These are phyloP conservation scores for Scopus umbretta DNA, from an alignment of 2,113 vertebrate species.

Conservation along the genomic window DNA sequence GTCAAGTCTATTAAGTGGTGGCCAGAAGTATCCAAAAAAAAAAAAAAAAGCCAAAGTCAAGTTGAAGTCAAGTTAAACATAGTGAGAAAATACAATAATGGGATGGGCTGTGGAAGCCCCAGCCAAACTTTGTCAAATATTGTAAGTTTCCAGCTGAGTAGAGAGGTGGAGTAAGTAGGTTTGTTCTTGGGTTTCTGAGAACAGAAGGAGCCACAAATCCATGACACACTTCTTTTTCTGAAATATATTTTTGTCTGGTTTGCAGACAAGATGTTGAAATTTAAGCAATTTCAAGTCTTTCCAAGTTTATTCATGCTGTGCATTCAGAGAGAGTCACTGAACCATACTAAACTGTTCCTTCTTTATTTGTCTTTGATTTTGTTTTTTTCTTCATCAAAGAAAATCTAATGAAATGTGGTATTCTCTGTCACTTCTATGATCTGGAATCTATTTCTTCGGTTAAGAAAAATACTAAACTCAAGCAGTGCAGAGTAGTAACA, in stretches of 20 bases:
- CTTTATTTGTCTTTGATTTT: not conserved
- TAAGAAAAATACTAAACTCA: slow-evolving; percentile 10
- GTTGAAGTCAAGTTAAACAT: not conserved
- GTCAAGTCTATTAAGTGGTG: not conserved
- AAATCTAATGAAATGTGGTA: slow-evolving; percentile 1
- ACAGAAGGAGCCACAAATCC: not conserved
- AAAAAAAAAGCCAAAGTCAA: not conserved
- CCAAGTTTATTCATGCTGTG: not conserved
- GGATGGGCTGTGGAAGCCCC: not conserved
- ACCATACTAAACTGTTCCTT: not conserved
- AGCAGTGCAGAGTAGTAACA: not conserved
- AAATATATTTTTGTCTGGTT: not conserved
- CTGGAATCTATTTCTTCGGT: slow-evolving; percentile 10
- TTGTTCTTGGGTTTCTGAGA: not conserved
- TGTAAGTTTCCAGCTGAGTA: not conserved
- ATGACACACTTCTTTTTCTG: not conserved
- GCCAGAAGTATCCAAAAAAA: not conserved
- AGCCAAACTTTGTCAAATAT: not conserved
- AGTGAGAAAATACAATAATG: not conserved
- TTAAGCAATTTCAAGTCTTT: not conserved
- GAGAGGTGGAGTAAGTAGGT: not conserved
- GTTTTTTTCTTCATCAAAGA: not conserved
- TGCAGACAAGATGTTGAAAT: not conserved
- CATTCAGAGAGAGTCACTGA: not conserved
- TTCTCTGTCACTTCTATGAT: not conserved